Evolutionary conservation across 2,888 invertebrate genomes (phyloP).

Genomic region (Orgyia antiqua): DNA sequence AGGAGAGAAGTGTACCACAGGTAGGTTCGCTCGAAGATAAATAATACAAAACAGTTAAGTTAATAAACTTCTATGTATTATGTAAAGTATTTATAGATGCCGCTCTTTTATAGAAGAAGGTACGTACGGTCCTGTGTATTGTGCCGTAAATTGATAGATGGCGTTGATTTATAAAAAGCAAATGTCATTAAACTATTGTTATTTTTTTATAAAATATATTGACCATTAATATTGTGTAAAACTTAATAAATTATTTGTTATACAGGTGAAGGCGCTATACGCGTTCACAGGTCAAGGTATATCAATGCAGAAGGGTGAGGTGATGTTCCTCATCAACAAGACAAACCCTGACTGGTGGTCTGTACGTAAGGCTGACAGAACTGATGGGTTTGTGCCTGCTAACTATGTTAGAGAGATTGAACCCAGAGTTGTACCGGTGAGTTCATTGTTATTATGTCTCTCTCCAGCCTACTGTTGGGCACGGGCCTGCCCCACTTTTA

Average conservation of each 20-base stretch:
- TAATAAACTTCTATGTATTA: no score
- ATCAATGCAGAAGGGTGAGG: conserved; percentile 93
- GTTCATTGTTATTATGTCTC: conserved; percentile 11
- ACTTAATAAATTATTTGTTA: not conserved
- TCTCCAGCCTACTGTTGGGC: not conserved
- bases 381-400: conserved; percentile 98
- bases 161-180: no score
- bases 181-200: no score
- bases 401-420: conserved; percentile 97
- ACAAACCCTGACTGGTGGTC: conserved; percentile 99
- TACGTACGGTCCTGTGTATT: no score
- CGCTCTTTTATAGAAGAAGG: no score
- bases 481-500: no score
- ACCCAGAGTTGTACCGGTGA: conserved; percentile 85
- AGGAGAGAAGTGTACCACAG: conserved; percentile 92
- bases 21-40: no score
- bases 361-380: conserved; percentile 93
- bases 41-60: no score
- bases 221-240: no score
- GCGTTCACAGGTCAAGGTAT: conserved; percentile 96
- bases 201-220: no score
- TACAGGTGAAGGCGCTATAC: conserved; percentile 85
- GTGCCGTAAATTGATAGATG: no score
- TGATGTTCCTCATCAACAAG: conserved; percentile 94
- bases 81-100: no score